Evolutionary conservation across 2,888 invertebrate genomes (phyloP).

Genomic region (Chymomyza fuscimana): DNA sequence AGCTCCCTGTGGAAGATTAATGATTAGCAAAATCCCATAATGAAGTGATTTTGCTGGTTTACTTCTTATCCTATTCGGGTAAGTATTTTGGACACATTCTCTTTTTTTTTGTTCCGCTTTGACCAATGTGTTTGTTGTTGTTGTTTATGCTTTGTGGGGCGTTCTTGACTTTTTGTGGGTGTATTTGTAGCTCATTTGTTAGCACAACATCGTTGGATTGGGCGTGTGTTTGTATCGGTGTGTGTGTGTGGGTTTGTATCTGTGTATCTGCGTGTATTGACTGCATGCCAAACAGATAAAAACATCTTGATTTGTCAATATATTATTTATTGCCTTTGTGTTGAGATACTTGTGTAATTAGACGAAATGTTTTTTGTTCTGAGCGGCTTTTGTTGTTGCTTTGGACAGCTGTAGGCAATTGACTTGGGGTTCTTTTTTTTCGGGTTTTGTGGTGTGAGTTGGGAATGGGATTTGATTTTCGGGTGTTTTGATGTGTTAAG

Average conservation of each 20-base stretch:
- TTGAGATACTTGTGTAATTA: conserved; percentile 35
- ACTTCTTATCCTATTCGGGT: conserved; percentile 13
- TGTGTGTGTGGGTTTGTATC: conserved; percentile 16
- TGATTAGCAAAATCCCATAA: conserved; percentile 56
- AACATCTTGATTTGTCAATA: conserved; percentile 70
- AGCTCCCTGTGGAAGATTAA: conserved; percentile 51
- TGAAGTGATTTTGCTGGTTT: conserved; percentile 54
- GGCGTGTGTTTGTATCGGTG: not conserved
- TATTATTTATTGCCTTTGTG: conserved; percentile 62
- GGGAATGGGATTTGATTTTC: not conserved
- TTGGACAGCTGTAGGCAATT: conserved; percentile 4
- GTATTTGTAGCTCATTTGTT: conserved; percentile 6
- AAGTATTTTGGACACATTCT: not conserved
- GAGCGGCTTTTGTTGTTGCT: conserved; percentile 6
- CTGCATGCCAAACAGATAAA: conserved; percentile 46
- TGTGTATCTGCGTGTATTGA: conserved; percentile 29
- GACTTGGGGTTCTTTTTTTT: not conserved
- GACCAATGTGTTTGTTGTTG: conserved; percentile 2
- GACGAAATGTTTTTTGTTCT: conserved; percentile 35
- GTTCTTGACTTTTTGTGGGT: not conserved
- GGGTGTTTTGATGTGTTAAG: not conserved
- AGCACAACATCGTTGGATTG: not conserved
- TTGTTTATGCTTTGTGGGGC: conserved; percentile 8
- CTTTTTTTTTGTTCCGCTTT: conserved; percentile 36
- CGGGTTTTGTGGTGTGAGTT: not conserved